Evolutionary conservation across 2,797 vertebrate species (phyloP), one percentile per base, ranked within the genome.

Genomic region (Bradypodion ventrale): DNA sequence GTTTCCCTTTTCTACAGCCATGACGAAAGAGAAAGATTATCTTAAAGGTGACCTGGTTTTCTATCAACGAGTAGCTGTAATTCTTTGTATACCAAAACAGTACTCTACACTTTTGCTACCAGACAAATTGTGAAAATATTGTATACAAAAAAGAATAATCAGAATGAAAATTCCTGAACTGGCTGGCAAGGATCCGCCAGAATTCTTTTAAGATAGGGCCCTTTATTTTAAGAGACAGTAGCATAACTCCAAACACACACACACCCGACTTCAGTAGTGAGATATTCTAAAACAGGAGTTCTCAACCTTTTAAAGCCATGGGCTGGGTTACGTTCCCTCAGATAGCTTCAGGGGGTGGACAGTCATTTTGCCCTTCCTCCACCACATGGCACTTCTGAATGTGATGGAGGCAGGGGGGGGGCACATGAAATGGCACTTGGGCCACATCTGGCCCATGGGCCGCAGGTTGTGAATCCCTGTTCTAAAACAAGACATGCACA

Each of bases 171-270:
- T 63, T 82, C 40, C 25, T 62, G 62, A 74, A 62, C 29, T 63
- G 42, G 35, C 40, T 37, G 52, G 40, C 7, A 49, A 13, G 13
- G 13, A 49, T n/a, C 49, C 70, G 37, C 49, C 60, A 37, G 80
- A 46, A 40, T 73, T 27, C 29, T 74, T 46, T 42, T 74, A n/a
- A 82, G 21, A 37, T 44, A 35, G 16, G 62, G n/a, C 7, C 70
- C 40, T 42, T 72, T 74, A 74, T 74, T 74, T 82, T 63, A 74
- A 73, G 37, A 80, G 5, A 27, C 59, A 59, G 80, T 60, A 56
- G 29, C 15, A 9, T 42, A 59, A 80, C 21, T 60, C n/a, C 32
- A 23, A 78, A 44, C 3, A 27, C 46, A 23, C 21, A 44, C 3
- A 27, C 46, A 23, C 21, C 37, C 62, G 1, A 46, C 29, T 74